Evolutionary conservation across 2,797 vertebrate species (phyloP).

Genomic region (Gambusia yucatana): DNA sequence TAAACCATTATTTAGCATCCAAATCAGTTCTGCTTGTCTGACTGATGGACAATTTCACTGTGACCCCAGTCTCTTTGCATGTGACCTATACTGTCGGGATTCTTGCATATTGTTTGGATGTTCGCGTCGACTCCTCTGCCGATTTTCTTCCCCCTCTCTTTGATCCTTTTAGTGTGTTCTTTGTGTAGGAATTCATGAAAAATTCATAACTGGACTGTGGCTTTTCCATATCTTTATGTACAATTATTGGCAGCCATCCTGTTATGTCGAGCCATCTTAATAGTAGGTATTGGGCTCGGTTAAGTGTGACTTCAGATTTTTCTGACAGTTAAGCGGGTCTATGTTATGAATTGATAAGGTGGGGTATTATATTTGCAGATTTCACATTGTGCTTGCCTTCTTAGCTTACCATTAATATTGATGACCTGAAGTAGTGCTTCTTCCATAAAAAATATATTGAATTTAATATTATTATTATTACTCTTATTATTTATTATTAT

Average conservation of each 20-base stretch:
- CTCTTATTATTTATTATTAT: conserved; percentile 14
- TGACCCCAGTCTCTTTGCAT: conserved; percentile 92
- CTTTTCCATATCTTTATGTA: conserved; percentile 84
- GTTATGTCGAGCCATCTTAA: conserved; percentile 82
- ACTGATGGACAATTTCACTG: conserved; percentile 99
- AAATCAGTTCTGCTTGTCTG: conserved; percentile 99
- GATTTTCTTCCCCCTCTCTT: conserved; percentile 65
- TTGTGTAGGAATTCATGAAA: conserved; percentile 85
- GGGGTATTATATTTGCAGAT: conserved; percentile 77
- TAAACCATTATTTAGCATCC: conserved; percentile 98
- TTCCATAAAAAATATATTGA: conserved; percentile 47
- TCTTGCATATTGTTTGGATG: conserved; percentile 94
- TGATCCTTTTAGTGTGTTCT: conserved; percentile 85
- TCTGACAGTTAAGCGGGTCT: conserved; percentile 79
- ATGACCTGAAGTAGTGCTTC: conserved; percentile 70
- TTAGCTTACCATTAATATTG: conserved; percentile 77
- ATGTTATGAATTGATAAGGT: conserved; percentile 80
- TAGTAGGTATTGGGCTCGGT: conserved; percentile 76
- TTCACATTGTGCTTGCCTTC: conserved; percentile 60
- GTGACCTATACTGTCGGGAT: conserved; percentile 98
- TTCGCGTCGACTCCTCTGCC: conserved; percentile 79
- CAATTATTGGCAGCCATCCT: conserved; percentile 84
- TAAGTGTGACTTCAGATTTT: conserved; percentile 82
- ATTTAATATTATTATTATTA: conserved; percentile 17
- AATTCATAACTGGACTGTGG: conserved; percentile 82